Evolutionary conservation across 2,888 invertebrate genomes (phyloP).

Genomic region (Cataglyphis rosenhaueri): DNA sequence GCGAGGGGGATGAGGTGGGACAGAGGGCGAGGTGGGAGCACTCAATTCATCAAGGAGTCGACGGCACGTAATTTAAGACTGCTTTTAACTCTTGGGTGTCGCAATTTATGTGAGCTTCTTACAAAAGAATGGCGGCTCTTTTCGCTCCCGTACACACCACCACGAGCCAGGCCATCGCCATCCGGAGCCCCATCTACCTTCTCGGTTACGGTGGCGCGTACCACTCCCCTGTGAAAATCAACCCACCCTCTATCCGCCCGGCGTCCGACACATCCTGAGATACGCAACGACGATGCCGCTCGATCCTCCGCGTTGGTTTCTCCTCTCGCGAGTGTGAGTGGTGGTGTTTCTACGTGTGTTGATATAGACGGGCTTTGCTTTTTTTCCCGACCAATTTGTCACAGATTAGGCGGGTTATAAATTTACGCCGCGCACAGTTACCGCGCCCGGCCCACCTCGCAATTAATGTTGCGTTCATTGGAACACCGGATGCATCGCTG

Average conservation of each 20-base stretch:
- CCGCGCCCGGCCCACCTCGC: slow-evolving; percentile 62
- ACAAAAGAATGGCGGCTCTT: slow-evolving; percentile 84
- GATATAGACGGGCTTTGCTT: slow-evolving; percentile 69
- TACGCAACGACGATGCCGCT: slow-evolving; percentile 37
- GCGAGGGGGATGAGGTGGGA: slow-evolving; percentile 51
- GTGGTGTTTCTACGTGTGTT: slow-evolving; percentile 36
- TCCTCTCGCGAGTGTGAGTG: slow-evolving; percentile 19
- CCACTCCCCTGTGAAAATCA: slow-evolving; percentile 63
- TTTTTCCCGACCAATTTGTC: slow-evolving; percentile 80
- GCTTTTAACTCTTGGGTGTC: slow-evolving; percentile 86
- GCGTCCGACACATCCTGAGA: slow-evolving; percentile 61
- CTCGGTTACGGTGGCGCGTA: slow-evolving; percentile 66
- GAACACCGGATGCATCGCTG: slow-evolving; percentile 40
- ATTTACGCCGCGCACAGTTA: slow-evolving; percentile 77
- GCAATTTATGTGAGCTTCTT: slow-evolving; percentile 86
- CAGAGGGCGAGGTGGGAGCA: slow-evolving; percentile 79
- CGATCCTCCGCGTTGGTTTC: neutral
- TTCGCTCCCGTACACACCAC: slow-evolving; percentile 76
- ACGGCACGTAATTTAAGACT: slow-evolving; percentile 86
- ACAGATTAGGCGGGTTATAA: slow-evolving; percentile 82
- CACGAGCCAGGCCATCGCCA: slow-evolving; percentile 70
- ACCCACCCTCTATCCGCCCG: slow-evolving; percentile 47
- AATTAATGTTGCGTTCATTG: slow-evolving; percentile 69
- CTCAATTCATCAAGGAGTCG: slow-evolving; percentile 86
- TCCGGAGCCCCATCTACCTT: slow-evolving; percentile 64